These are phyloP conservation scores for Embidobia sp. DNA, from an alignment of 2,888 invertebrate species.

Conservation along the genomic window DNA sequence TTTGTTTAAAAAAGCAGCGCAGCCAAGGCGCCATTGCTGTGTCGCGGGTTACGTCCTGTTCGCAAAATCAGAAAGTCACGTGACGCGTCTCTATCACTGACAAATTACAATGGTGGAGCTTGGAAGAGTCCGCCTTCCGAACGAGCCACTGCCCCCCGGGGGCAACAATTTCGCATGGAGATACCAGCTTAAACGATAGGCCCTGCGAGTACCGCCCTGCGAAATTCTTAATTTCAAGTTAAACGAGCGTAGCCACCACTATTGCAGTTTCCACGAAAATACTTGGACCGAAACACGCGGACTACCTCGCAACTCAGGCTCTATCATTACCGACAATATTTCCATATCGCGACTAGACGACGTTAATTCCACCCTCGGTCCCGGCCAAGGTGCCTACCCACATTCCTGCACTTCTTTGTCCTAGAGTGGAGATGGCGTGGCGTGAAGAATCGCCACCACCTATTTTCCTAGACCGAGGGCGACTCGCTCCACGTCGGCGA, in stretches of 20 bases:
- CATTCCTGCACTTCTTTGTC: slow-evolving; percentile 26
- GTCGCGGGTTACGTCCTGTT: slow-evolving; percentile 18
- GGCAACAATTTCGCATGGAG: slow-evolving; percentile 80
- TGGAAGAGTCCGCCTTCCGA: slow-evolving; percentile 74
- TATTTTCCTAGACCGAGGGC: slow-evolving; percentile 19
- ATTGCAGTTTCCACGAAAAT: slow-evolving; percentile 78
- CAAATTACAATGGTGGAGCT: slow-evolving; percentile 68
- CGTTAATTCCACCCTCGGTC: slow-evolving; percentile 75
- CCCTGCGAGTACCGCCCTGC: slow-evolving; percentile 77
- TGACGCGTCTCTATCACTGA: slow-evolving; percentile 61
- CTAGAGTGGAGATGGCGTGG: slow-evolving; percentile 39
- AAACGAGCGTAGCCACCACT: slow-evolving; percentile 69
- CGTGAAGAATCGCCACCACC: slow-evolving; percentile 50
- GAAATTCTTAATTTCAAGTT: slow-evolving; percentile 79
- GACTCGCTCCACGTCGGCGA: not conserved
- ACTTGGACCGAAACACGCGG: slow-evolving; percentile 71
- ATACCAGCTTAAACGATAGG: slow-evolving; percentile 81
- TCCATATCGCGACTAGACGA: slow-evolving; percentile 80
- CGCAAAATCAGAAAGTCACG: slow-evolving; percentile 51
- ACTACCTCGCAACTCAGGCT: slow-evolving; percentile 65
- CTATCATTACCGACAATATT: slow-evolving; percentile 76
- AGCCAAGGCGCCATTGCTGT: slow-evolving; percentile 28
- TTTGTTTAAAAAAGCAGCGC: not conserved
- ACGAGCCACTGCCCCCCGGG: slow-evolving; percentile 69
- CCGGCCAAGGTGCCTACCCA: slow-evolving; percentile 12